phyloP scores from a whole-genome alignment of 2,888 invertebrate species.

The Elmis aenea region DNA sequence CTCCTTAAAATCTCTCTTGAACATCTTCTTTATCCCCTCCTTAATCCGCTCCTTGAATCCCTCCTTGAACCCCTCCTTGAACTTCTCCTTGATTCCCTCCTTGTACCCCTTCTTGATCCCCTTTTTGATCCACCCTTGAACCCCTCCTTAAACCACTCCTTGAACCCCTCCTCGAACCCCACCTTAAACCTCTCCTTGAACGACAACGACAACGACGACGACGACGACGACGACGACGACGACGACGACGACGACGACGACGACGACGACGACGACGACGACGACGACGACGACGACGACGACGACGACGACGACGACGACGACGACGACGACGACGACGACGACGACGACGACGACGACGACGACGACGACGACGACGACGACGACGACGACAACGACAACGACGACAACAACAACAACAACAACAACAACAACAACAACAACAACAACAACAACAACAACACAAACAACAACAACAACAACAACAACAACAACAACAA shows the following conservation, averaged over 20 bases:
- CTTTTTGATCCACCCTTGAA: too few relatives aligned
- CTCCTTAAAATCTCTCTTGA: too few relatives aligned
- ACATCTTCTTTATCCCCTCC: too few relatives aligned
- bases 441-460: slow-evolving; percentile 10
- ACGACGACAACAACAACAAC: slow-evolving; percentile 10
- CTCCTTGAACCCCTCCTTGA: too few relatives aligned
- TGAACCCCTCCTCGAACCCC: too few relatives aligned
- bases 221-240: not conserved
- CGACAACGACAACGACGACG: slow-evolving; percentile 2
- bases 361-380: slow-evolving; percentile 7
- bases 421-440: slow-evolving; percentile 10
- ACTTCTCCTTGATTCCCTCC: too few relatives aligned
- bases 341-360: not conserved
- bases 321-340: not conserved
- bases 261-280: not conserved
- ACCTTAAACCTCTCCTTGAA: too few relatives aligned
- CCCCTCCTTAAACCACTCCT: too few relatives aligned
- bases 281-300: not conserved
- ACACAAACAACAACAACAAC: slow-evolving; percentile 9
- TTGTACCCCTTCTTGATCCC: too few relatives aligned
- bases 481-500: slow-evolving; percentile 10
- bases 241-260: not conserved
- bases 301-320: not conserved
- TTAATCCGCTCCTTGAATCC: too few relatives aligned
- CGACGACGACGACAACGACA: slow-evolving; percentile 7